A percentile compares a stretch with the other conserved stretches of the same genome.
Conservation (phyloP, 2,113 vertebrate species). For the Oreamnos americanus region DNA sequence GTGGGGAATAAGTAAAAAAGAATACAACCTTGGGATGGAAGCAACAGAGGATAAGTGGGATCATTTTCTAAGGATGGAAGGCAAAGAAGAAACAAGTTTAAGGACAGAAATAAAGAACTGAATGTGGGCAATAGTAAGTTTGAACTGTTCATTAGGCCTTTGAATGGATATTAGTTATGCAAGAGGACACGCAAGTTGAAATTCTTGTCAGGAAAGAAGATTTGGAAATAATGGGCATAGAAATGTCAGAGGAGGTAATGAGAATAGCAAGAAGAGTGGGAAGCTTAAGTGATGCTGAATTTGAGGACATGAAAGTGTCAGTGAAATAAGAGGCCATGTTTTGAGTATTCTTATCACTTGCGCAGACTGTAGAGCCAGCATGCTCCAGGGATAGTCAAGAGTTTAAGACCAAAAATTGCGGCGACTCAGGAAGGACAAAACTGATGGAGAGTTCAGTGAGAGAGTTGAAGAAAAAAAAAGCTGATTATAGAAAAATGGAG, state of each 20-base stretch:
- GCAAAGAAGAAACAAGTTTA: neutral
- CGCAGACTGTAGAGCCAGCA: no score
- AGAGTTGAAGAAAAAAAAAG: neutral
- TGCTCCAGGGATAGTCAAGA: neutral
- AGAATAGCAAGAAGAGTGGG: neutral
- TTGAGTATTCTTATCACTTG: neutral
- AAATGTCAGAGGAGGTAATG: neutral
- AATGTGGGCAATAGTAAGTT: neutral
- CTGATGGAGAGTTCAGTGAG: neutral
- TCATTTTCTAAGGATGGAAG: neutral
- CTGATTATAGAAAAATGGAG: neutral
- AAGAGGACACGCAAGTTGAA: neutral
- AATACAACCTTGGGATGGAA: neutral
- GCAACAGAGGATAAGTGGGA: neutral
- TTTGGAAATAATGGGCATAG: neutral
- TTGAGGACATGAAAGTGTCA: neutral
- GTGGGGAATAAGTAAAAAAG: neutral
- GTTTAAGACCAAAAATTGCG: neutral
- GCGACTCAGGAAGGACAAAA: neutral
- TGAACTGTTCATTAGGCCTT: neutral
- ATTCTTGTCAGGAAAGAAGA: neutral
- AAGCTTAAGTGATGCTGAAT: neutral
- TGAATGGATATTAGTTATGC: neutral
- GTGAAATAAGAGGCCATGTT: neutral
- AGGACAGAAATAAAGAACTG: neutral